These are phyloP conservation scores for Bos taurus DNA, from an alignment of 2,113 vertebrate genomes.

Conservation along the genomic window DNA sequence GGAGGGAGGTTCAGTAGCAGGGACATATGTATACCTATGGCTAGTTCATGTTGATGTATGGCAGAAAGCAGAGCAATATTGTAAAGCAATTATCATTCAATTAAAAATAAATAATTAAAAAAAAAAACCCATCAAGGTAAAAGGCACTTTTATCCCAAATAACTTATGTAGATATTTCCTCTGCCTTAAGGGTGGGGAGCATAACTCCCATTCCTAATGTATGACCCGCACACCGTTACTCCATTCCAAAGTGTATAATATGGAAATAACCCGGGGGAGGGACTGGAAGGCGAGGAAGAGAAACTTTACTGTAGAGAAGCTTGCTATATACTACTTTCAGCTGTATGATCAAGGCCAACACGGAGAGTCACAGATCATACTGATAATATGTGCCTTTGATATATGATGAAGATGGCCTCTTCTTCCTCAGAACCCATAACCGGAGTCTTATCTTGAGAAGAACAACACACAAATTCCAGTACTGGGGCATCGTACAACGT, in stretches of 20 bases:
- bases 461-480: not conserved
- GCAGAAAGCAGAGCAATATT: not conserved
- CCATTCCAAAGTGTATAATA: not conserved
- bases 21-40: not conserved
- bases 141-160: not conserved
- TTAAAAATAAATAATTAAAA: not conserved
- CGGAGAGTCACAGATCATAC: not conserved
- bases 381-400: not conserved
- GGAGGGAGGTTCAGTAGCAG: not conserved
- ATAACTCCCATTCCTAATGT: not conserved
- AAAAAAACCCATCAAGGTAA: not conserved
- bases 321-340: not conserved
- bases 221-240: not conserved
- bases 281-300: not conserved
- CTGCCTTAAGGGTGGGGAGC: not conserved
- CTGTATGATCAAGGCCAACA: not conserved
- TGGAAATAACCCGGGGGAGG: not conserved
- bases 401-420: not conserved
- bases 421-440: not conserved
- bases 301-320: not conserved
- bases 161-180: not conserved
- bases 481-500: not conserved
- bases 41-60: not conserved
- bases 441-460: not conserved
- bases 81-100: not conserved